Conservation (phyloP, 2,888 invertebrate genomes). For the Brassicogethes aeneus region DNA sequence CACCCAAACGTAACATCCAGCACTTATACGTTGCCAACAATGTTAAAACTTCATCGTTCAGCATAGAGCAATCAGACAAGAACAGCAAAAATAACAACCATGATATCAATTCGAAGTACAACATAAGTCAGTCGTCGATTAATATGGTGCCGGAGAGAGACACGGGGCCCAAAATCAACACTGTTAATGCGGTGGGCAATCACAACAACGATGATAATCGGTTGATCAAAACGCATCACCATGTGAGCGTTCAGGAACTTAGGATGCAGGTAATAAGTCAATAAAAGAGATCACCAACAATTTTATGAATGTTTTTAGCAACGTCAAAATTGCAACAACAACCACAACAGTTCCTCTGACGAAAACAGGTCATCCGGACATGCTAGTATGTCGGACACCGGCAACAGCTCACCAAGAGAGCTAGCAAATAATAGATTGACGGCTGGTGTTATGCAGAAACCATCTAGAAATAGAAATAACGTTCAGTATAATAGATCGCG, state of each 20-base stretch:
- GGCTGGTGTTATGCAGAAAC: conserved; percentile 57
- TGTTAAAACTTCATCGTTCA: conserved; percentile 38
- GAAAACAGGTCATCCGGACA: conserved; percentile 89
- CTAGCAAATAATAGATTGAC: conserved; percentile 52
- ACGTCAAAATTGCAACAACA: conserved; percentile 38
- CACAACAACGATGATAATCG: conserved; percentile 27
- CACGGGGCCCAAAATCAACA: conserved; percentile 41
- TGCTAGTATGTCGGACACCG: conserved; percentile 90
- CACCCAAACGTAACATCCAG: conserved; percentile 28
- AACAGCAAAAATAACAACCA: conserved; percentile 27
- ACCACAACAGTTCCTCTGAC: conserved; percentile 77
- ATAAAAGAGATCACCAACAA: no score
- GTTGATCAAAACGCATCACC: conserved; percentile 44
- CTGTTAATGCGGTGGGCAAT: conserved; percentile 31
- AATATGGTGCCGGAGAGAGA: conserved; percentile 49
- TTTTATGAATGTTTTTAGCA: conserved; percentile 19
- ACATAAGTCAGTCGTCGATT: conserved; percentile 27
- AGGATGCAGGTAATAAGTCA: conserved; percentile 48
- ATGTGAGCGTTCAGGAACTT: conserved; percentile 53
- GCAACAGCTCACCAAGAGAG: conserved; percentile 54
- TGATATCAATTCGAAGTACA: conserved; percentile 27
- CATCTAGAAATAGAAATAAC: conserved; percentile 50
- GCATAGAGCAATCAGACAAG: conserved; percentile 31
- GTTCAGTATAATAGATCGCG: conserved; percentile 53
- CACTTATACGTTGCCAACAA: conserved; percentile 38